Base-by-base conservation (phyloP, 2,888 invertebrate species). In the Himalopsyche tibetana region DNA sequence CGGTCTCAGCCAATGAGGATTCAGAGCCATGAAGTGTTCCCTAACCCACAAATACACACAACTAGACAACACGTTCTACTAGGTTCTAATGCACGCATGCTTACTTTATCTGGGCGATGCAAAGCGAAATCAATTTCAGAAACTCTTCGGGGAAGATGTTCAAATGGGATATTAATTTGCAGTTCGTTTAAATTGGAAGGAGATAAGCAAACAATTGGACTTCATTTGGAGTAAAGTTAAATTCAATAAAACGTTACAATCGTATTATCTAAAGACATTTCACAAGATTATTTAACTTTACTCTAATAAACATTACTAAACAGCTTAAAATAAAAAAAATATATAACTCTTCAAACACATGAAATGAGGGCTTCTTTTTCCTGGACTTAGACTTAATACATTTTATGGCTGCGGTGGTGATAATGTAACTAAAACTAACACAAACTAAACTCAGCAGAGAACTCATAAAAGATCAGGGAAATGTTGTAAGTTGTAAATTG, bases 21-120 rank as follows among this genome's bases (percentile, higher is more conserved):
- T 93, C 95, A 90, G 96, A 96, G 92, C 95, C 94, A 92, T 94
- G 95, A 93, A 94, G 93, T 92, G 95, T 95, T 92, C 94, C 94
- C 92, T 94, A 94, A 89, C 91, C 92, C 92, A 92, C 92, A 90
- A 90, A 91, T 91, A 91, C 89, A 91, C 90, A 89, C 89, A 90
- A 88, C 88, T 89, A 89, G 87, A 88, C 88, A 88, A 88, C 88
- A 88, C 86, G 82, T 83, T 88, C 88, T 88, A 88, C 87, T 19
- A 87, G 86, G 86, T 79, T 79, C 86, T 85, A 86, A 86, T 84
- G 80, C 86, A 85, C 42, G 45, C 88, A 88, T 88, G 88, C 88
- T 74, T 74, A 74, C 74, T 74, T 36, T 74, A 86, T 45, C 17
- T 40, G 42, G 55, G 84, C 81, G 45, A 86, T 86, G 83, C 86